phyloP scores from a whole-genome alignment of 2,113 vertebrate species.

The Syngnathus floridae region DNA sequence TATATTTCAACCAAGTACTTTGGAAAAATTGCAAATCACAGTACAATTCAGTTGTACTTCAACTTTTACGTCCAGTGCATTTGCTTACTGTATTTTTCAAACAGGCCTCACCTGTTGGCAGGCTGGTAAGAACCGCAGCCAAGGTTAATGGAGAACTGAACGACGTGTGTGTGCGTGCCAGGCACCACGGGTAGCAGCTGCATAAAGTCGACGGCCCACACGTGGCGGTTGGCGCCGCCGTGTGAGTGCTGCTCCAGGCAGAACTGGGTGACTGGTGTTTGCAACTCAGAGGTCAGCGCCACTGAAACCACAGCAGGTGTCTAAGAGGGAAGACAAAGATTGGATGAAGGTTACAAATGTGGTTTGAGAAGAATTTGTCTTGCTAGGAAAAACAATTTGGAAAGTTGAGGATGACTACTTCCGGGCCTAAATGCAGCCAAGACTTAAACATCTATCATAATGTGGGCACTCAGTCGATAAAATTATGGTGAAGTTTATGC shows the following conservation, averaged over 20 bases:
- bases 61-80: background rate
- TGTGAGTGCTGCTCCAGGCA: conserved; percentile 89
- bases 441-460: background rate
- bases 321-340: conserved; percentile 53
- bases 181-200: conserved; percentile 87
- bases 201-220: conserved; percentile 94
- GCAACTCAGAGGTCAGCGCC: conserved; percentile 83
- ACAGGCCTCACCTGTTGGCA: conserved; percentile 83
- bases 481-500: background rate
- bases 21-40: background rate
- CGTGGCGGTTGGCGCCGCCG: conserved; percentile 78
- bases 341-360: background rate
- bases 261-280: conserved; percentile 86
- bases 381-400: background rate
- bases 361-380: background rate
- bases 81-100: conserved; percentile 3
- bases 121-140: conserved; percentile 94
- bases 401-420: too few species aligned
- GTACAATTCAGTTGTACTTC: background rate
- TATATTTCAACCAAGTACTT: background rate
- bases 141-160: conserved; percentile 95
- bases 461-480: background rate
- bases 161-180: conserved; percentile 83
- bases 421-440: too few species aligned
- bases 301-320: conserved; percentile 85